A percentile compares a stretch with the other conserved stretches of the same genome.
phyloP scores from a whole-genome alignment of 2,113 vertebrate genomes.

The Arenaria interpres region DNA sequence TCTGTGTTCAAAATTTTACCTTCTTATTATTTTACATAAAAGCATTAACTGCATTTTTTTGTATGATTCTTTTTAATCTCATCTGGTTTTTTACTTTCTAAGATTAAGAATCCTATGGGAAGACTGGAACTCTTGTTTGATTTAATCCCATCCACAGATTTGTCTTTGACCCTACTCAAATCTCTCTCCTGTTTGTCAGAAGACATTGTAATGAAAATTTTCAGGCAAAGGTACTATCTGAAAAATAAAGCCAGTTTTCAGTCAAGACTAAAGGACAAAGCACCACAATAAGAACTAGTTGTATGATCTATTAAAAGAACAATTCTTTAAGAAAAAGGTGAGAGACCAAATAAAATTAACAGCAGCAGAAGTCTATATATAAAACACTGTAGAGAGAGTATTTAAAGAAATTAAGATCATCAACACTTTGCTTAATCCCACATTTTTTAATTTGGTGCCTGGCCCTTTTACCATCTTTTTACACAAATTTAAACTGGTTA shows the following conservation, averaged over 20 bases:
- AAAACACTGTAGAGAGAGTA: not conserved
- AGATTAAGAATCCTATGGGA: not conserved
- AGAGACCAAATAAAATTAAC: not conserved
- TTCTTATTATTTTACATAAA: not conserved
- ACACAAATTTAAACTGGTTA: not conserved
- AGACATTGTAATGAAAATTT: not conserved
- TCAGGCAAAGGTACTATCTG: not conserved
- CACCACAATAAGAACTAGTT: not conserved
- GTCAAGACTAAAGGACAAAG: not conserved
- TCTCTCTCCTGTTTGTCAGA: not conserved
- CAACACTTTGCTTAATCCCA: not conserved
- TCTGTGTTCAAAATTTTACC: not conserved
- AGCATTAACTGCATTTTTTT: not conserved
- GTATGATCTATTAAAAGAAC: not conserved
- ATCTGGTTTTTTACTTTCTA: not conserved
- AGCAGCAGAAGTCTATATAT: not conserved
- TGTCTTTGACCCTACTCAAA: not conserved
- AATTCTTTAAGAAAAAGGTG: not conserved
- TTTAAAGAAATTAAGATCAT: not conserved
- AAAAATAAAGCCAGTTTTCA: not conserved
- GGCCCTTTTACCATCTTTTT: not conserved
- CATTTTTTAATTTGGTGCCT: not conserved
- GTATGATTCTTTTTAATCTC: not conserved
- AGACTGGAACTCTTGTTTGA: not conserved
- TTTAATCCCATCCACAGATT: not conserved